These are phyloP conservation scores for Octonoba sinensis DNA, from an alignment of 2,888 invertebrate genomes.

Conservation along the genomic window DNA sequence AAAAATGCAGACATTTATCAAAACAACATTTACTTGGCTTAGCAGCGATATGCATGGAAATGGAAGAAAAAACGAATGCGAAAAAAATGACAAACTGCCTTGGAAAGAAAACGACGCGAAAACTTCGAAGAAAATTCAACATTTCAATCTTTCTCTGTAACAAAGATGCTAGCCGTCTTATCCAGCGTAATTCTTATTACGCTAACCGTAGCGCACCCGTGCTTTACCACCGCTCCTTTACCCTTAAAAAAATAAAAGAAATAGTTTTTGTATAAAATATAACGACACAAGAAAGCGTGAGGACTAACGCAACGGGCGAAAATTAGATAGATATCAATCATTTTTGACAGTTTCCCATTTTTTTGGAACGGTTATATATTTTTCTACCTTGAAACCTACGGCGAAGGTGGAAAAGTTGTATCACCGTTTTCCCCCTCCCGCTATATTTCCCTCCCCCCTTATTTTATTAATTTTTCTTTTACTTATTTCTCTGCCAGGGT, in stretches of 20 bases:
- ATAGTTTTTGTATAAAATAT: constrained; percentile 35
- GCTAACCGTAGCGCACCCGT: background rate
- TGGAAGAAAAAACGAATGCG: too few relatives aligned
- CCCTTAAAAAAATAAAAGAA: constrained; percentile 3
- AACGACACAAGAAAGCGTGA: constrained; percentile 13
- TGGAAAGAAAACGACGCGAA: too few relatives aligned
- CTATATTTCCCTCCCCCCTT: constrained; percentile 4
- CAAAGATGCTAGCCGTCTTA: background rate
- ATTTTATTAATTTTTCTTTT: constrained; percentile 45
- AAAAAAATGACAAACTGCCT: too few relatives aligned
- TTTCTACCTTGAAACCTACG: constrained; percentile 5
- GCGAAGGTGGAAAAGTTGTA: constrained; percentile 14
- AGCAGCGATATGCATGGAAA: too few relatives aligned
- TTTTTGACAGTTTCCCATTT: constrained; percentile 46
- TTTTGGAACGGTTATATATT: background rate
- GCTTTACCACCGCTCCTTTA: background rate
- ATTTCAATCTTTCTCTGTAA: constrained; percentile 1
- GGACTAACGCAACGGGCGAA: constrained; percentile 14
- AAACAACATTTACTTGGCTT: too few relatives aligned
- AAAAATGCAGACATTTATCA: too few relatives aligned
- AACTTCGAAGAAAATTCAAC: background rate
- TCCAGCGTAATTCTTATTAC: constrained; percentile 17
- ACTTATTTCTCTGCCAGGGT: background rate
- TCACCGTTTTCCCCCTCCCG: constrained; percentile 16
- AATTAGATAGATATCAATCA: constrained; percentile 58